Conservation (phyloP, 2,888 invertebrate species). For the Cheilosia impressa region DNA sequence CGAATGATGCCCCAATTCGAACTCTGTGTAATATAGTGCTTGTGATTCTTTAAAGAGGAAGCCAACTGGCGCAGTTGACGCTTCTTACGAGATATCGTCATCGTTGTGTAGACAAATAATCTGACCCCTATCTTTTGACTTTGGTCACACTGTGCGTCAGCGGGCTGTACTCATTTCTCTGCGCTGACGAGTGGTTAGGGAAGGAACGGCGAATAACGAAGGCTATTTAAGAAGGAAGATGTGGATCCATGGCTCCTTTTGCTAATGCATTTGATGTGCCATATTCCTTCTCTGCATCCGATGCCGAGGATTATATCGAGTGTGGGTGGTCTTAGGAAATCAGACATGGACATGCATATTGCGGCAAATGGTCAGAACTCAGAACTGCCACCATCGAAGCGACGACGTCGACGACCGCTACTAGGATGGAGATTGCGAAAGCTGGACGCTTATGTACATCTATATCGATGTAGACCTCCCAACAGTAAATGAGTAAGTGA, state of each 20-base stretch:
- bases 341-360: constrained; percentile 70
- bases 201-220: constrained; percentile 56
- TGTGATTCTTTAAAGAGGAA: no score
- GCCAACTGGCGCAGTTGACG: not conserved
- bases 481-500: constrained; percentile 63
- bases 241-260: constrained; percentile 62
- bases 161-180: constrained; percentile 18
- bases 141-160: constrained; percentile 44
- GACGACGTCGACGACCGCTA: constrained; percentile 10
- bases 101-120: not conserved
- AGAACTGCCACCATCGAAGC: constrained; percentile 35
- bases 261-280: constrained; percentile 70
- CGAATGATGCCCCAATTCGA: no score
- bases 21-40: no score
- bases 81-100: not conserved
- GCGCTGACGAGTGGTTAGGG: constrained; percentile 41
- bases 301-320: constrained; percentile 69
- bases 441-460: constrained; percentile 28
- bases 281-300: constrained; percentile 58
- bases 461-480: constrained; percentile 57
- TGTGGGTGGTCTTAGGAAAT: constrained; percentile 74
- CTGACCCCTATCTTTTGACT: not conserved
- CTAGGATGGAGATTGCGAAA: constrained; percentile 29
- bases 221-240: constrained; percentile 63
- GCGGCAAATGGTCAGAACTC: constrained; percentile 65